phyloP scores from a whole-genome alignment of 2,888 invertebrate genomes.

The Cheilosia impressa region DNA sequence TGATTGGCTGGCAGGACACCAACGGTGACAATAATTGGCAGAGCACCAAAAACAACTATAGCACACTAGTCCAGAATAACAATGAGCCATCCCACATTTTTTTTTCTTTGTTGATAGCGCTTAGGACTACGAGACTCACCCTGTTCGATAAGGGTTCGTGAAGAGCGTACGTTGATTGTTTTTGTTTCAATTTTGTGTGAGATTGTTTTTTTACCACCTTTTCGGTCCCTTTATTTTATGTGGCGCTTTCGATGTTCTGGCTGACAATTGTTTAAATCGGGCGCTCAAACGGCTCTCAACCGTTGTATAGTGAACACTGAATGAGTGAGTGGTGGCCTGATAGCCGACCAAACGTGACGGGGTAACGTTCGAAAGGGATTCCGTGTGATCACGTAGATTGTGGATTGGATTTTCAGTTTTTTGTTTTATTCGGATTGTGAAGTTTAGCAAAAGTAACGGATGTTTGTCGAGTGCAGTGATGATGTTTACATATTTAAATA shows the following conservation, averaged over 20 bases:
- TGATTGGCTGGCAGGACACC: constrained; percentile 13
- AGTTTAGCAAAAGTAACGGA: too few relatives aligned
- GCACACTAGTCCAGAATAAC: not conserved
- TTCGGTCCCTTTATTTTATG: constrained; percentile 14
- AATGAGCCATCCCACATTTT: constrained; percentile 33
- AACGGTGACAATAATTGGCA: constrained; percentile 35
- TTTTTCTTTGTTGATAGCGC: not conserved
- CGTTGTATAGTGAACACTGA: not conserved
- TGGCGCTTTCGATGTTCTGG: constrained; percentile 13
- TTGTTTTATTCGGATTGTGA: not conserved
- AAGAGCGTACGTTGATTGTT: not conserved
- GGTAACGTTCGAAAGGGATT: not conserved
- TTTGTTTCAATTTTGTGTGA: constrained; percentile 3
- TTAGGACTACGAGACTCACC: not conserved
- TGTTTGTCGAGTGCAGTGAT: too few relatives aligned
- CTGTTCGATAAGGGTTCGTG: not conserved
- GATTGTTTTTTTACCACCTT: not conserved
- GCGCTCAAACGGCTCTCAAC: constrained; percentile 41
- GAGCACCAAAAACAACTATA: constrained; percentile 23
- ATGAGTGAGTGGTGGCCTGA: constrained; percentile 7
- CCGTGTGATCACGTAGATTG: too few relatives aligned
- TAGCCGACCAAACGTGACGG: constrained; percentile 10
- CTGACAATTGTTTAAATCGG: constrained; percentile 41
- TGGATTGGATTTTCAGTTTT: too few relatives aligned
- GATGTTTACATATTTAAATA: not conserved